phyloP scores from a whole-genome alignment of 2,797 vertebrate genomes.

The Macroramphosus scolopax region DNA sequence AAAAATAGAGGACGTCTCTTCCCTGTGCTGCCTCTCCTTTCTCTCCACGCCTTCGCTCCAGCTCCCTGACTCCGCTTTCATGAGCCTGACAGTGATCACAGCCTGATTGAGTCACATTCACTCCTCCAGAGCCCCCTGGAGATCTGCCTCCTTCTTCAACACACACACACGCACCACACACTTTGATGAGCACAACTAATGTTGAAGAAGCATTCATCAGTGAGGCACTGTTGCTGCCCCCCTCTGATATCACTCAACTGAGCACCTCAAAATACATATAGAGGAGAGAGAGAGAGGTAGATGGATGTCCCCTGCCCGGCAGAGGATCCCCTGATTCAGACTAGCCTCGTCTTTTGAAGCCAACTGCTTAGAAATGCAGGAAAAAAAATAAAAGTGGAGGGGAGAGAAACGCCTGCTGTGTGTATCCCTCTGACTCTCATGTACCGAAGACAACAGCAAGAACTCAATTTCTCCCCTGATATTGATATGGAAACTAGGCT shows the following conservation, averaged over 20 bases:
- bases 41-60: conserved; percentile 31
- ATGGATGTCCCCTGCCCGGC: conserved; percentile 44
- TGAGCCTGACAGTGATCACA: conserved; percentile 56
- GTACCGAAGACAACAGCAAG: conserved; percentile 52
- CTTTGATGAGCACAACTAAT: conserved; percentile 70
- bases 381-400: conserved; percentile 36
- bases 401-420: conserved; percentile 58
- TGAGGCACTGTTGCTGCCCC: conserved; percentile 60
- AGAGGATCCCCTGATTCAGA: conserved; percentile 64
- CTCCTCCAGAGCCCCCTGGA: conserved; percentile 59
- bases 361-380: conserved; percentile 71
- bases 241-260: conserved; percentile 64
- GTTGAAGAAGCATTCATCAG: conserved; percentile 74
- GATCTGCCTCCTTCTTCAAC: conserved; percentile 39
- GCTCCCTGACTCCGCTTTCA: conserved; percentile 49
- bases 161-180: conserved; percentile 15
- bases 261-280: conserved; percentile 67
- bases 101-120: conserved; percentile 68
- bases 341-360: conserved; percentile 67
- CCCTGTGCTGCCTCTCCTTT: conserved; percentile 26
- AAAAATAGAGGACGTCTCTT: conserved; percentile 35
- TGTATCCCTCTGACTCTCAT: conserved; percentile 48
- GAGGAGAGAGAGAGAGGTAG: conserved; percentile 33
- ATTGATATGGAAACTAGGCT: conserved; percentile 61
- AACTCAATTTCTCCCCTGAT: conserved; percentile 58